Base-by-base conservation (phyloP, 2,888 invertebrate species). In the Cantharis flavilabris region DNA sequence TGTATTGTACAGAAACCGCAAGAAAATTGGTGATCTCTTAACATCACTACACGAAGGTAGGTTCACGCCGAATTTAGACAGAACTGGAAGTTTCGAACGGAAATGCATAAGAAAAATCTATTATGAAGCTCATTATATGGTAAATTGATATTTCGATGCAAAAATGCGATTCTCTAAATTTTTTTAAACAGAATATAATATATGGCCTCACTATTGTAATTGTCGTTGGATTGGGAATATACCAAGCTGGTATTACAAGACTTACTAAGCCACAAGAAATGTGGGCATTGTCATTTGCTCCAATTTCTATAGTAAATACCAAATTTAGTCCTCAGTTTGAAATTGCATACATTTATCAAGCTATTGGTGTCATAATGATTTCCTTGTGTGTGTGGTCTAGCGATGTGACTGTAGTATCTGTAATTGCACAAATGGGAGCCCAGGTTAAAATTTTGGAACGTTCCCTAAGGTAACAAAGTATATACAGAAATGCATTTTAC, bases 21-120 rank as follows among this genome's bases (percentile, higher is more conserved):
- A 82, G 28, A 73, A 76, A 74, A 80, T 82, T 23, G 82, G 82
- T 26, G 72, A 77, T n/a, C 77, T 82, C 28, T 69, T 82, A 49
- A 70, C 63, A 20, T 72, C 74, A 1, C 33, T 82, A 2, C 82
- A 82, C 26, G 75, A 80, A 64, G 76, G 76, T 11, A 78, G 77
- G 16, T 82, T 77, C 28, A 76, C 71, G 20, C 81, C 82, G 0
- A 76, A 81, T 63, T 23, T 71, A 3, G 77, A 67, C 9, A 72
- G 82, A 33, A 81, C 80, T n/a, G 82, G 82, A 3, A 33, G 1
- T 26, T 70, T 75, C 33, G 80, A 80, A 69, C 70, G 14, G 4
- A 49, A 33, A 20, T 64, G 63, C 26, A 80, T 80, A 64, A 28
- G 64, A 7, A 49, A 28, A 10, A 75, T 69, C 26, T 33, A 75